These are phyloP conservation scores for Anomalospiza imberbis DNA, from an alignment of 2,797 vertebrate species.

Conservation along the genomic window DNA sequence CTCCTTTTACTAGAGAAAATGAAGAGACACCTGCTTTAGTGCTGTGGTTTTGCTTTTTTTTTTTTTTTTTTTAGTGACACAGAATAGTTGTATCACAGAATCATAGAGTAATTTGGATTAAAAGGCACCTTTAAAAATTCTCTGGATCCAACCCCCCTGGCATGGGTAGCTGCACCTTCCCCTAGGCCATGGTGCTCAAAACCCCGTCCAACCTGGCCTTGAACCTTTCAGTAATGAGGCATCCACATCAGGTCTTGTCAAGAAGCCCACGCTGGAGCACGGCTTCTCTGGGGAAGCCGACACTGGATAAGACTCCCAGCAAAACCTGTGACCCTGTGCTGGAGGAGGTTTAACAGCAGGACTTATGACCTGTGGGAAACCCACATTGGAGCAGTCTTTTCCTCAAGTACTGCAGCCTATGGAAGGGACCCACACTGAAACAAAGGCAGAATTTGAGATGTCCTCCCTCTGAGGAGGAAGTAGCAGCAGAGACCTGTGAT, in stretches of 20 bases:
- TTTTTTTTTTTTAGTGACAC: background rate
- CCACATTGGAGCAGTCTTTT: background rate
- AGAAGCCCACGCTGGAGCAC: rapidly evolving
- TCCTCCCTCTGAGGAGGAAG: background rate
- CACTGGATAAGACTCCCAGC: background rate
- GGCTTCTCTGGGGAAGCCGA: background rate
- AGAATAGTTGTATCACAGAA: background rate
- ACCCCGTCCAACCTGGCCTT: background rate
- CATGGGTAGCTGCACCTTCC: background rate
- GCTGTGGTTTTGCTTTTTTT: background rate
- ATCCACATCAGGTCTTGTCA: background rate
- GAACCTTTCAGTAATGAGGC: background rate
- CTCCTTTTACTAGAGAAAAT: background rate
- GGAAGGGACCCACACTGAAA: background rate
- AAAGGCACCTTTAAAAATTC: background rate
- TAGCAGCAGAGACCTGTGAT: background rate
- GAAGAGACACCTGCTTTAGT: background rate
- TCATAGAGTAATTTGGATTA: background rate
- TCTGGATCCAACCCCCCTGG: rapidly evolving
- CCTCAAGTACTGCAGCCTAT: background rate
- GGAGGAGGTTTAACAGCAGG: background rate
- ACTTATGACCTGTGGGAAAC: background rate
- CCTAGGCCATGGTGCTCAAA: background rate
- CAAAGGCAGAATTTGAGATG: background rate
- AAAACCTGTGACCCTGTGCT: background rate